phyloP scores from a whole-genome alignment of 1,140 invertebrate species.

The Platyscapa corneri region DNA sequence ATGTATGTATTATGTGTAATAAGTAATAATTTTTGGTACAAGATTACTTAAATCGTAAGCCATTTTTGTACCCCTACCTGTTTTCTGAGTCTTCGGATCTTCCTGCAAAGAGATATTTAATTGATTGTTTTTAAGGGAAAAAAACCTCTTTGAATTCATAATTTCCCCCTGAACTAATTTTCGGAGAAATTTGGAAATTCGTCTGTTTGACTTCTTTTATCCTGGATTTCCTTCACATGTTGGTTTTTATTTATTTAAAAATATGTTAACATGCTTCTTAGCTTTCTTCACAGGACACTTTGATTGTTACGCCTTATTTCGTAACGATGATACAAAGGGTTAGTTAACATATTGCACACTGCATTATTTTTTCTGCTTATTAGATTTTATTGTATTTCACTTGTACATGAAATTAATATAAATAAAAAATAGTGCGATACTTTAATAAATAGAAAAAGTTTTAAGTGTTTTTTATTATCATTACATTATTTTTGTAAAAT shows the following conservation, averaged over 20 bases:
- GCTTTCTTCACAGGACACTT: slow-evolving; percentile 28
- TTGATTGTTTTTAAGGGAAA: slow-evolving; percentile 35
- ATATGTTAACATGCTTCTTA: slow-evolving; percentile 24
- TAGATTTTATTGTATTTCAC: slow-evolving; percentile 24
- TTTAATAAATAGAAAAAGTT: slow-evolving; percentile 44
- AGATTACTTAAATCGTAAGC: slow-evolving; percentile 28
- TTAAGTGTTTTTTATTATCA: slow-evolving; percentile 48
- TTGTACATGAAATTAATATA: slow-evolving; percentile 27
- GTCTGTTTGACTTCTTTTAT: slow-evolving; percentile 14
- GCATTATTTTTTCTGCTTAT: slow-evolving; percentile 25
- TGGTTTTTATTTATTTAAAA: slow-evolving; percentile 18
- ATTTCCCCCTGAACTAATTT: slow-evolving; percentile 2
- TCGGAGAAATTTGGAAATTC: slow-evolving; percentile 39
- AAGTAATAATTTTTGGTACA: slow-evolving; percentile 45
- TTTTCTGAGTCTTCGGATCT: slow-evolving; percentile 22
- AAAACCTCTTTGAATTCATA: slow-evolving; percentile 16
- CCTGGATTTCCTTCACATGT: slow-evolving; percentile 35
- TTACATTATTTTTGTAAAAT: slow-evolving; percentile 24
- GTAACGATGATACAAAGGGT: slow-evolving; percentile 26
- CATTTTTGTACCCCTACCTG: slow-evolving; percentile 49
- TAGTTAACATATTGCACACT: slow-evolving; percentile 31
- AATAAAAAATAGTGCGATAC: slow-evolving; percentile 1
- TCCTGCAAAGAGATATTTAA: slow-evolving; percentile 46
- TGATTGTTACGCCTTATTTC: slow-evolving; percentile 22
- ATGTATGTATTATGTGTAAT: slow-evolving; percentile 20